phyloP scores from a whole-genome alignment of 2,797 vertebrate genomes.

The Spinus olivaceus region DNA sequence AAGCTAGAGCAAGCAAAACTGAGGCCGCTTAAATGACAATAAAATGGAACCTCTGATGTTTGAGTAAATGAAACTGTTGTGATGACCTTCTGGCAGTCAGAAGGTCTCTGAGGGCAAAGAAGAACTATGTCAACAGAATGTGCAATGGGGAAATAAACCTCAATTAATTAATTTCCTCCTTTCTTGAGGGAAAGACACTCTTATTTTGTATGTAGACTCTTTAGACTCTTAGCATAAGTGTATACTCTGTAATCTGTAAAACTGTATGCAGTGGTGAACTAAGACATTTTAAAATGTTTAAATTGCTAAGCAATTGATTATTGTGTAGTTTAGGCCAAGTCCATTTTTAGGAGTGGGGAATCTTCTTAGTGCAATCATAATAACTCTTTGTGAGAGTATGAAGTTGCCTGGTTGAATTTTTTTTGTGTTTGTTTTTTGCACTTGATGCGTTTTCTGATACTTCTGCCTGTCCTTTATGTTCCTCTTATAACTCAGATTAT shows the following conservation, averaged over 20 bases:
- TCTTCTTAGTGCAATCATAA: neutral
- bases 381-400: neutral
- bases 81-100: neutral
- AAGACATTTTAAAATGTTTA: neutral
- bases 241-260: neutral
- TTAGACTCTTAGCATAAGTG: neutral
- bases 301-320: neutral
- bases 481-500: neutral
- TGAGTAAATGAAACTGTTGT: neutral
- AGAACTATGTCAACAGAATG: neutral
- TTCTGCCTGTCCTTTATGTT: neutral
- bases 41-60: neutral
- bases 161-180: neutral
- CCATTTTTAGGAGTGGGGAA: neutral
- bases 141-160: neutral
- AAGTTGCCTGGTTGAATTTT: neutral
- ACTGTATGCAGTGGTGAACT: neutral
- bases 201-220: neutral
- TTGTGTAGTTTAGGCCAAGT: neutral
- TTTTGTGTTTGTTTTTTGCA: neutral
- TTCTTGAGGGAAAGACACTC: neutral
- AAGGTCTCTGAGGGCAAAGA: neutral
- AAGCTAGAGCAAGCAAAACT: neutral
- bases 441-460: neutral
- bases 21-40: neutral